Percentiles rank a stretch among this genome's conserved stretches.
These are phyloP conservation scores for Dendronephthya gigantea DNA, from an alignment of 64 coral and sea anemone genomes.

Conservation along the genomic window DNA sequence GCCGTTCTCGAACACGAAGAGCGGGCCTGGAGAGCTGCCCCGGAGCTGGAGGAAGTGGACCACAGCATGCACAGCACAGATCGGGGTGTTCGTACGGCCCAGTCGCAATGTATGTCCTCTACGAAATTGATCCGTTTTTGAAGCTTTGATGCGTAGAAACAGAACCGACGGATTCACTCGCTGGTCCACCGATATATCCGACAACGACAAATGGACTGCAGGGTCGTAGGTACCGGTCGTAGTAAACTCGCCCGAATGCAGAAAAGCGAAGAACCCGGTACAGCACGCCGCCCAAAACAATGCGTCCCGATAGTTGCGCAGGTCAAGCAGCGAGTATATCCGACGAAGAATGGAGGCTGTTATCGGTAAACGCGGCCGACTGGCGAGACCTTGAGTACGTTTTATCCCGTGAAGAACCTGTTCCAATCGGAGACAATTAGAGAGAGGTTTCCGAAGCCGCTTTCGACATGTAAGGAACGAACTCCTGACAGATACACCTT, in stretches of 20 bases:
- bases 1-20: conserved; percentile 8
- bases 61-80: conserved; percentile 3
- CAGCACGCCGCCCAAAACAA: background rate
- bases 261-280: background rate
- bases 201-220: background rate
- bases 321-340: background rate
- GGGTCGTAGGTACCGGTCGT: background rate
- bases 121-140: conserved; percentile 22
- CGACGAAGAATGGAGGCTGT: background rate
- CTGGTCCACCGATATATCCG: conserved; percentile 3
- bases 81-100: background rate
- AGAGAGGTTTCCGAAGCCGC: conserved; percentile 7
- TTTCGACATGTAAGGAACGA: background rate
- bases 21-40: background rate
- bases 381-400: background rate
- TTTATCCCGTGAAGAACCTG: conserved; percentile 13
- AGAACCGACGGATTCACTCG: background rate
- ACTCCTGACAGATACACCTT: conserved; percentile 12
- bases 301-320: background rate
- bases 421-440: conserved; percentile 5
- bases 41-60: background rate
- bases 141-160: background rate
- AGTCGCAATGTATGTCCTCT: background rate
- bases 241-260: background rate
- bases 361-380: background rate